Evolutionary conservation across 2,888 invertebrate species (phyloP).

Genomic region (Tenthredo notha): DNA sequence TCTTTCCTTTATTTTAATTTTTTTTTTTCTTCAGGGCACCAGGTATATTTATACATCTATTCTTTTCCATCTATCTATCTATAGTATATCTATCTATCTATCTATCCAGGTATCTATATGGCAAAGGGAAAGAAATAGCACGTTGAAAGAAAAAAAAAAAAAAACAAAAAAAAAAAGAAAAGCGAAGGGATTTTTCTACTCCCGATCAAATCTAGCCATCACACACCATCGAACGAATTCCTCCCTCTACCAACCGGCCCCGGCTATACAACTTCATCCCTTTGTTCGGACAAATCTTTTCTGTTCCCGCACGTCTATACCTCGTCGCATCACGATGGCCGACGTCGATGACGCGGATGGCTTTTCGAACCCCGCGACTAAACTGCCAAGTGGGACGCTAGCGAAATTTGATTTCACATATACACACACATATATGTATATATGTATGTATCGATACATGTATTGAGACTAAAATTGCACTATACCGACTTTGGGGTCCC

Average conservation of each 20-base stretch:
- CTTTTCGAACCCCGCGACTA: constrained; percentile 39
- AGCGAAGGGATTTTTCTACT: not conserved
- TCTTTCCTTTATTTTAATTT: not conserved
- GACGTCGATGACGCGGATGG: constrained; percentile 30
- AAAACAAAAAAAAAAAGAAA: constrained; percentile 33
- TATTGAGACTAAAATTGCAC: not conserved
- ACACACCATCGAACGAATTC: constrained; percentile 29
- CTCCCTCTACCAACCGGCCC: constrained; percentile 1
- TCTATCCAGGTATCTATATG: not conserved
- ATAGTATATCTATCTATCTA: not conserved
- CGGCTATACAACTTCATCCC: constrained; percentile 10
- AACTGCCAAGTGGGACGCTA: constrained; percentile 29
- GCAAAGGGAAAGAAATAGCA: not conserved
- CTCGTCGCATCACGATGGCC: constrained; percentile 27
- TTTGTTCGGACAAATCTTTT: constrained; percentile 44
- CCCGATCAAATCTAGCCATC: constrained; percentile 46
- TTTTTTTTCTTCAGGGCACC: not conserved
- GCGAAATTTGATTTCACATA: constrained; percentile 30
- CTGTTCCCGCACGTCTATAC: constrained; percentile 23
- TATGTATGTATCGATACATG: not conserved
- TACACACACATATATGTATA: not conserved
- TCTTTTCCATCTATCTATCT: not conserved
- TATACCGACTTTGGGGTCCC: not conserved
- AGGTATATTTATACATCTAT: not conserved
- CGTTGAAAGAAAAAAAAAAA: constrained; percentile 37